These are phyloP conservation scores for Hypsibius dujardini DNA, from an alignment of 1,140 invertebrate genomes.

Conservation along the genomic window DNA sequence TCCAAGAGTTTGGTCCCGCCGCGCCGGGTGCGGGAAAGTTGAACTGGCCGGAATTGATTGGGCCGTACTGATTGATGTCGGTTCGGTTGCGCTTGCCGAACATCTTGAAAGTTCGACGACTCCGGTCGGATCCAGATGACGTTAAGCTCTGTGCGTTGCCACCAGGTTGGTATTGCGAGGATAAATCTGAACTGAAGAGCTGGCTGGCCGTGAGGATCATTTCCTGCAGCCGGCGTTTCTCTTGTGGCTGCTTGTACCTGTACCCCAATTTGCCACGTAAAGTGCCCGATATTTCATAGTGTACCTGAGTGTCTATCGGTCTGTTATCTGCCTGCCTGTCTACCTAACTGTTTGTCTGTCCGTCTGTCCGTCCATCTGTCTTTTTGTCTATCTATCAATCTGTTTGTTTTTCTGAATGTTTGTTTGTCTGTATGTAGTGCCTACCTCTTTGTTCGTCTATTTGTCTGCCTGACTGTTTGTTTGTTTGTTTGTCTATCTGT, in stretches of 20 bases:
- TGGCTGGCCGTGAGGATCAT: background rate
- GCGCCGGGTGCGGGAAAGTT: background rate
- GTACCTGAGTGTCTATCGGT: no score
- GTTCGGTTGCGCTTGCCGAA: slow-evolving; percentile 15
- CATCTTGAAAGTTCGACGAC: background rate
- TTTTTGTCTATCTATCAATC: no score
- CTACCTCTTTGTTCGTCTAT: background rate
- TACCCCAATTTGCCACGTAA: background rate
- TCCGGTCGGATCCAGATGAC: background rate
- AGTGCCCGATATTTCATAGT: no score
- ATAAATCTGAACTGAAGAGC: background rate
- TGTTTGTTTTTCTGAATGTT: no score
- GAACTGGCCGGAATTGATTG: background rate
- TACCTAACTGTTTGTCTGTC: no score
- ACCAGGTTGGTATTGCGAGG: background rate
- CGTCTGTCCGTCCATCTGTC: no score
- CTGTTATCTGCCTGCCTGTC: no score
- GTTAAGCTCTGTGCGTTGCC: background rate
- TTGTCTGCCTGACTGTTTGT: no score
- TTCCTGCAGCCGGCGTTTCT: slow-evolving; percentile 8
- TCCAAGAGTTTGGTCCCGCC: background rate
- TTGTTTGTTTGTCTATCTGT: background rate
- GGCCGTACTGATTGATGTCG: background rate
- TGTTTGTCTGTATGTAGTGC: background rate
- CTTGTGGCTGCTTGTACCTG: background rate